A percentile compares a stretch with the other conserved stretches of the same genome.
Evolutionary conservation across 2,797 vertebrate genomes (phyloP).

Genomic region (Pelodytes ibericus): DNA sequence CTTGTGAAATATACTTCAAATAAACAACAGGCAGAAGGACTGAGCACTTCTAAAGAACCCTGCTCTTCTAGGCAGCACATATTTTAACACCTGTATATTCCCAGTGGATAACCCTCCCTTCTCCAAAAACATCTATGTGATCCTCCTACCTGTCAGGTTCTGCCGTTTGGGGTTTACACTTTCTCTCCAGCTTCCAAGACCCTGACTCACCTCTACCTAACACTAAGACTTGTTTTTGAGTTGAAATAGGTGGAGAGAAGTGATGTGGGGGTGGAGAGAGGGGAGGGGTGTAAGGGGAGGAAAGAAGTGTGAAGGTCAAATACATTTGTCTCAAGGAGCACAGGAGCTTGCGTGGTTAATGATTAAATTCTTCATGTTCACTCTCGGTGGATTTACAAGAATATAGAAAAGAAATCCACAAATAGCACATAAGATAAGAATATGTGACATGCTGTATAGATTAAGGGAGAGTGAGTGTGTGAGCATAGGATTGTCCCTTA

Average conservation of each 20-base stretch:
- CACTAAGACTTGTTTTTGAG: slow-evolving; percentile 45
- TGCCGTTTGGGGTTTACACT: neutral
- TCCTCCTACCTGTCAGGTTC: slow-evolving; percentile 30
- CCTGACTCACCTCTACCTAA: slow-evolving; percentile 44
- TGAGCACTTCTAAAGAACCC: no score
- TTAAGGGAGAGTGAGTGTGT: no score
- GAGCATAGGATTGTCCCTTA: no score
- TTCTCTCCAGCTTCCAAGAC: slow-evolving; percentile 5
- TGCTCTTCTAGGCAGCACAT: no score
- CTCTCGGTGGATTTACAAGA: slow-evolving; percentile 9
- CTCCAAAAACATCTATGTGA: neutral
- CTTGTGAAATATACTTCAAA: no score
- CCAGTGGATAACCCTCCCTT: neutral
- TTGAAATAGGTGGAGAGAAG: slow-evolving; percentile 29
- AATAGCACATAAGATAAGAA: no score
- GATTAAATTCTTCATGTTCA: slow-evolving; percentile 30
- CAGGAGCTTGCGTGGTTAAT: slow-evolving; percentile 35
- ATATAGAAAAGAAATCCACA: neutral
- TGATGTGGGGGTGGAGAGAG: slow-evolving; percentile 63
- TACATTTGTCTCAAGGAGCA: slow-evolving; percentile 37
- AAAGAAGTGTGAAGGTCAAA: slow-evolving; percentile 50
- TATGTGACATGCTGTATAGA: neutral
- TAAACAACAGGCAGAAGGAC: no score
- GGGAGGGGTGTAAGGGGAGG: slow-evolving; percentile 56
- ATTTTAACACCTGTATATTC: no score